Percentiles rank a stretch among this genome's conserved stretches.
Conservation (phyloP, 2,113 vertebrate species). For the Fregata magnificens region DNA sequence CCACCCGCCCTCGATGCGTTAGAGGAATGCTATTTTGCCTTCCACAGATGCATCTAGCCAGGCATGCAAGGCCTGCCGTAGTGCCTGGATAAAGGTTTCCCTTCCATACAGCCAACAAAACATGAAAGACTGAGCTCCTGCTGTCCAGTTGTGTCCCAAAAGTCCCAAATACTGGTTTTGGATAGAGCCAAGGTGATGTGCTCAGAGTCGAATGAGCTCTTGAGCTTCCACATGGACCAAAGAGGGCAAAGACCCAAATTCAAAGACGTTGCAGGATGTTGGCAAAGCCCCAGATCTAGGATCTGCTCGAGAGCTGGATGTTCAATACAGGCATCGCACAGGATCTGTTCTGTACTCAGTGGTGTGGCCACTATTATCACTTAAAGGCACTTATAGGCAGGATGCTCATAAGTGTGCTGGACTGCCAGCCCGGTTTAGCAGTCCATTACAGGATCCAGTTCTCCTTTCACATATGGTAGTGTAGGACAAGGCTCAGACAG, state of each 20-base stretch:
- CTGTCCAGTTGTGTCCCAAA: background rate
- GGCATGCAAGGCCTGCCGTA: background rate
- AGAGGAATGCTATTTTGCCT: background rate
- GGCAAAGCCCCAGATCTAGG: background rate
- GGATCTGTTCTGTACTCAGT: background rate
- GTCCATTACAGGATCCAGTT: background rate
- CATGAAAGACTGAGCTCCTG: background rate
- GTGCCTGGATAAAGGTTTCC: background rate
- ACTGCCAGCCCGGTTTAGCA: background rate
- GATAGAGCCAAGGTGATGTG: background rate
- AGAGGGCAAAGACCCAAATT: background rate
- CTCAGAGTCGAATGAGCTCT: background rate
- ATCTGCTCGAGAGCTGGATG: background rate
- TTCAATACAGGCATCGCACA: background rate
- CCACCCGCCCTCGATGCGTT: fast-evolving
- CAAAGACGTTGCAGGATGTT: background rate
- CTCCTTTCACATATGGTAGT: background rate
- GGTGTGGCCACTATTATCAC: no score
- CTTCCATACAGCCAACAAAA: background rate
- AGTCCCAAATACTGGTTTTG: background rate
- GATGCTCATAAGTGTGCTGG: background rate
- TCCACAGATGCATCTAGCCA: background rate
- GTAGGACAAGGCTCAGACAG: background rate
- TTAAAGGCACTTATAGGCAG: background rate
- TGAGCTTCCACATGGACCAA: background rate